Base-by-base conservation (phyloP, 2,888 invertebrate species). In the Subacronicta megacephala region DNA sequence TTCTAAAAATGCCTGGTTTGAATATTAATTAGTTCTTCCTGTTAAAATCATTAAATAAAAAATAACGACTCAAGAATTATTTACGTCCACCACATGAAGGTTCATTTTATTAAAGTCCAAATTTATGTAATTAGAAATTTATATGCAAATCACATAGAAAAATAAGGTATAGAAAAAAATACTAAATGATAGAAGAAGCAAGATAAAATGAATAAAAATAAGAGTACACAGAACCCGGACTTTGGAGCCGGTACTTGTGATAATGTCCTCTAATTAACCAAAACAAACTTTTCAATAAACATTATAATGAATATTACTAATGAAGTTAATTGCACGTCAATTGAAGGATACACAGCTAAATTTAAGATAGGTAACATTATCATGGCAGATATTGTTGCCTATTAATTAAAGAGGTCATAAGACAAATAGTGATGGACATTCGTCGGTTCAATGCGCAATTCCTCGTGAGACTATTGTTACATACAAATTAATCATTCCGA, bases 211-310 rank as follows among this genome's bases (percentile, higher is more conserved):
- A 29, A 37, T 26, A 53, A 68, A 75, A 73, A 75, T 54, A 69
- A 44, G 37, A 52, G 72, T 75, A 73, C 78, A 82, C 82, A 83
- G 76, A 61, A 62, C 54, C 61, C 72, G 85, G 82, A 87, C 87
- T 86, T 87, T 85, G 82, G 58, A 67, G 61, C 75, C 75, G 46
- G 58, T 60, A 53, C 56, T 65, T 31, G 60, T 64, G 83, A 84
- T 84, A 83, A 75, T 66, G 66, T 58, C 70, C 57, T 73, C 75
- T 72, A 77, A 82, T 82, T 81, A 80, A 80, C 73, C 50, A 78
- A 78, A 77, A 47, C 33, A 63, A 62, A 58, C 54, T 46, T 59
- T 57, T 49, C 53, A 59, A 65, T 78, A 81, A 77, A 80, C 75
- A 81, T 62, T 52, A 50, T 26, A 56, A 49, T 68, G 70, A 67